A percentile compares a stretch with the other conserved stretches of the same genome.
phyloP scores from a whole-genome alignment of 2,113 vertebrate genomes.

The Syngnathus typhle region DNA sequence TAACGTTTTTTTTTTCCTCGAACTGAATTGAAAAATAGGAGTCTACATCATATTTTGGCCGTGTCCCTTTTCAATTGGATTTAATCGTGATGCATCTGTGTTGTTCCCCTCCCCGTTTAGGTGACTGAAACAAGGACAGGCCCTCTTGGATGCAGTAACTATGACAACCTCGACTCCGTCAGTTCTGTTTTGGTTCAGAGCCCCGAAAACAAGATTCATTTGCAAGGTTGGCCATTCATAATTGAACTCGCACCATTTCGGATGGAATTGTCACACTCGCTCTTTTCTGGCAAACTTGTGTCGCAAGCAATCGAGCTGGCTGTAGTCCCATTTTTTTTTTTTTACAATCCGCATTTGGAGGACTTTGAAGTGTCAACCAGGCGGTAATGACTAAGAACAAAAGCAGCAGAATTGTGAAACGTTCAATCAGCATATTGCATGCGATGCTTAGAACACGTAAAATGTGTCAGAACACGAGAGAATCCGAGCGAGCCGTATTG shows the following conservation, averaged over 20 bases:
- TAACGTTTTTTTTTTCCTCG: not conserved
- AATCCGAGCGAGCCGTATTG: slow-evolving; percentile 11
- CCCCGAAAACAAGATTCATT: slow-evolving; percentile 81
- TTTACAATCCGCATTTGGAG: slow-evolving; percentile 23
- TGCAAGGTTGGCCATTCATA: slow-evolving; percentile 76
- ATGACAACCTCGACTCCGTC: slow-evolving; percentile 84
- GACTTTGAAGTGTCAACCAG: slow-evolving; percentile 47
- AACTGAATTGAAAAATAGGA: not conserved
- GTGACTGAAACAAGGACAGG: slow-evolving; percentile 81
- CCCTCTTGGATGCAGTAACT: slow-evolving; percentile 82
- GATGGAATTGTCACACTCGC: slow-evolving; percentile 65
- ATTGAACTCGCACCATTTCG: slow-evolving; percentile 64
- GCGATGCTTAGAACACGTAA: slow-evolving; percentile 36
- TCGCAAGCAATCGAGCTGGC: slow-evolving; percentile 57
- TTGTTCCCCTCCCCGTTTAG: slow-evolving; percentile 50
- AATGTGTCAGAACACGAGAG: not conserved
- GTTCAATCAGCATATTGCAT: slow-evolving; percentile 35
- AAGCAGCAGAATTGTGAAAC: slow-evolving; percentile 30
- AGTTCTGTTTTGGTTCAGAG: slow-evolving; percentile 82
- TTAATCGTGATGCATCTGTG: slow-evolving; percentile 39
- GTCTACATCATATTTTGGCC: too few species aligned
- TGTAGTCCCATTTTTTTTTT: slow-evolving; percentile 47
- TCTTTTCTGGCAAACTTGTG: slow-evolving; percentile 54
- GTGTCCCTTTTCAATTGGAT: slow-evolving; percentile 30
- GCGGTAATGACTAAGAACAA: slow-evolving; percentile 45